Percentiles rank a stretch among this genome's conserved stretches.
Conservation (phyloP, 2,888 invertebrate genomes). For the Epistrophe eligans region DNA sequence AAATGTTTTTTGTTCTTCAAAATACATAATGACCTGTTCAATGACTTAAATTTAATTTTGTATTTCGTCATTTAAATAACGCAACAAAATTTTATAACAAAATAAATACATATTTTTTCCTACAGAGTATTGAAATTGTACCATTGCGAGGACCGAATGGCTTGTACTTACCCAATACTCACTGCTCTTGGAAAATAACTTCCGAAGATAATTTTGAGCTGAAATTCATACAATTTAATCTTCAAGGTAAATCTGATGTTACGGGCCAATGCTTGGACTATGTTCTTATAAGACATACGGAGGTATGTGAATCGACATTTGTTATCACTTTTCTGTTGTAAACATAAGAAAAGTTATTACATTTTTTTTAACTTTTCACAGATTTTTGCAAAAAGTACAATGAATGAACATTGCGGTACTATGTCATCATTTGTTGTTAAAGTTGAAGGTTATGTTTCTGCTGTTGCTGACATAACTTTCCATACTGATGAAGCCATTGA, state of each 20-base stretch:
- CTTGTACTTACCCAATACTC: conserved; percentile 85
- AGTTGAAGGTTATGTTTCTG: not conserved
- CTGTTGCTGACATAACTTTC: conserved; percentile 77
- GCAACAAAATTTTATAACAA: too few relatives aligned
- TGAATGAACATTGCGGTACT: conserved; percentile 72
- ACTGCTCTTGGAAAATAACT: conserved; percentile 86
- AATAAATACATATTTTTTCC: not conserved
- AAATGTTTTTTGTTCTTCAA: too few relatives aligned
- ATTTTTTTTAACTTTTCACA: not conserved
- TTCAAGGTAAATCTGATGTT: conserved; percentile 82
- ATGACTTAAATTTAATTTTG: too few relatives aligned
- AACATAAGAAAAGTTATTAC: too few relatives aligned
- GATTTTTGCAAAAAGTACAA: conserved; percentile 29
- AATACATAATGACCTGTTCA: too few relatives aligned
- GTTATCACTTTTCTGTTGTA: too few relatives aligned
- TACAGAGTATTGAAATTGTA: conserved; percentile 28
- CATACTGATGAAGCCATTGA: conserved; percentile 78
- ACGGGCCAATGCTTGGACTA: conserved; percentile 81
- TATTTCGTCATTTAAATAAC: too few relatives aligned
- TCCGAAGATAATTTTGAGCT: conserved; percentile 81
- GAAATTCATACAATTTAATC: conserved; percentile 85
- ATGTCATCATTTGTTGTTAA: conserved; percentile 33
- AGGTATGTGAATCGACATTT: not conserved
- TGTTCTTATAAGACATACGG: conserved; percentile 68
- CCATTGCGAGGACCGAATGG: not conserved